Evolutionary conservation across 2,113 vertebrate species (phyloP).

Genomic region (Dromaius novaehollandiae): DNA sequence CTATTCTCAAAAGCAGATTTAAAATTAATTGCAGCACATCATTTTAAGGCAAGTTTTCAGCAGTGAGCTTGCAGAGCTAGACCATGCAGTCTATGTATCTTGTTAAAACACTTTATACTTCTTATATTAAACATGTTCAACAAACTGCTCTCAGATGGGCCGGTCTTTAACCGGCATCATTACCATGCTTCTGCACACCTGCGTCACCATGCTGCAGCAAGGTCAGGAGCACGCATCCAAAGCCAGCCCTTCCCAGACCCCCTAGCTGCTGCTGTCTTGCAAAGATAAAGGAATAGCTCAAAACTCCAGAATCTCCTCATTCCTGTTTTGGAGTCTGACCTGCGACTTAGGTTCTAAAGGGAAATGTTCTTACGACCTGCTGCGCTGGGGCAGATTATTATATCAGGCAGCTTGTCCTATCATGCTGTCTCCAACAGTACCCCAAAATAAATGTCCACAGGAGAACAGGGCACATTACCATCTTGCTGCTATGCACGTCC

Average conservation of each 20-base stretch:
- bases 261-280: not conserved
- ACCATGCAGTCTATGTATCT: not conserved
- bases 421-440: fast-evolving
- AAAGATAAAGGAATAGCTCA: not conserved
- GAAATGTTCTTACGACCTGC: not conserved
- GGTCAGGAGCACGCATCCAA: not conserved
- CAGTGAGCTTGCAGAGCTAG: not conserved
- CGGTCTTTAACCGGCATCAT: not conserved
- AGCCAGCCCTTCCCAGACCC: not conserved
- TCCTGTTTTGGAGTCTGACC: not conserved
- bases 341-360: not conserved
- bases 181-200: no score
- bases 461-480: not conserved
- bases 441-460: fast-evolving
- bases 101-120: fast-evolving
- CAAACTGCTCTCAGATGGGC: not conserved
- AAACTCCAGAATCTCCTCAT: not conserved
- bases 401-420: not conserved
- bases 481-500: fast-evolving
- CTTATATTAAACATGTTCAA: fast-evolving
- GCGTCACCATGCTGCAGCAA: not conserved
- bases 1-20: not conserved
- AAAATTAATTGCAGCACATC: not conserved
- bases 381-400: not conserved
- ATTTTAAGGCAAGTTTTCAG: not conserved